These are phyloP conservation scores for Anguilla marmorata DNA, from an alignment of 2,797 vertebrate species.

Conservation along the genomic window DNA sequence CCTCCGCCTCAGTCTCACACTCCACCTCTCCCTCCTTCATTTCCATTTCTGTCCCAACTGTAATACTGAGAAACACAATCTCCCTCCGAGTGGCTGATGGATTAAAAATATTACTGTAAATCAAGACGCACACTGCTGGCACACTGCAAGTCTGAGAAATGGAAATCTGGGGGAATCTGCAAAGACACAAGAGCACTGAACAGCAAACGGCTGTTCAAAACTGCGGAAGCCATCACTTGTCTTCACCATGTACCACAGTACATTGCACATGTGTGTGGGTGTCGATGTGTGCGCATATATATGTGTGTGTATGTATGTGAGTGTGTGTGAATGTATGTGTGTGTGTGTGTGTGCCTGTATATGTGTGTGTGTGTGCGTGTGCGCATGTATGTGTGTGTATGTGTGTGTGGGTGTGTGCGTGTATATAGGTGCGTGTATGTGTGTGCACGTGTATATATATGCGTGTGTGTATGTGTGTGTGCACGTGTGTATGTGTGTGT, in stretches of 20 bases:
- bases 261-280: neutral
- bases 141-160: slow-evolving; percentile 21
- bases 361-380: neutral
- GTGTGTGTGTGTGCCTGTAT: too few species aligned
- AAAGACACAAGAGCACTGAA: neutral
- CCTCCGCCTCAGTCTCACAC: neutral
- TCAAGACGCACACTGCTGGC: slow-evolving; percentile 30
- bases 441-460: too few species aligned
- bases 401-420: too few species aligned
- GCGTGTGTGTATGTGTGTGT: too few species aligned
- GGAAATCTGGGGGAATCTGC: neutral
- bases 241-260: neutral
- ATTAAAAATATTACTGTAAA: slow-evolving; percentile 52
- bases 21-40: neutral
- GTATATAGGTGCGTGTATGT: too few species aligned
- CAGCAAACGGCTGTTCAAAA: too few species aligned
- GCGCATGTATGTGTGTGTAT: too few species aligned
- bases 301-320: too few species aligned
- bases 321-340: too few species aligned
- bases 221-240: neutral
- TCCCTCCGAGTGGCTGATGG: slow-evolving; percentile 37
- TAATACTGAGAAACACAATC: slow-evolving; percentile 50
- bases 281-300: too few species aligned
- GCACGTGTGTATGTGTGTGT: accelerated
- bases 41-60: slow-evolving; percentile 56